These are phyloP conservation scores for Chrysoperla carnea DNA, from an alignment of 1,140 invertebrate species.

Conservation along the genomic window DNA sequence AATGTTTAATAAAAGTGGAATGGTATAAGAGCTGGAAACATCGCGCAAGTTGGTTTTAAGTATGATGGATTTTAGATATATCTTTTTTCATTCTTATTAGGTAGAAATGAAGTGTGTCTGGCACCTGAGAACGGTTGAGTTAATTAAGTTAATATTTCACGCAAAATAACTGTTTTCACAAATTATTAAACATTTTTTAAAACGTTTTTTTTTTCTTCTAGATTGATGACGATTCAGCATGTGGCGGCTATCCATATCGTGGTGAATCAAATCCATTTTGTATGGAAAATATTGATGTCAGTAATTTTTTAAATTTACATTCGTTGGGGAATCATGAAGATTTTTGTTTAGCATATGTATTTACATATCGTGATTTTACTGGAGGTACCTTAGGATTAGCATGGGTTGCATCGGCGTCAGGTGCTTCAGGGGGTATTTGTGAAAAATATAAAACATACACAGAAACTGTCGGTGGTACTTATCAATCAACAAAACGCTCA, in stretches of 20 bases:
- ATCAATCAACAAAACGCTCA: constrained; percentile 83
- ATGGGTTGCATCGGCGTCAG: constrained; percentile 94
- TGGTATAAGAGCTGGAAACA: no score
- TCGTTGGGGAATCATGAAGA: constrained; percentile 92
- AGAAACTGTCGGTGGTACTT: constrained; percentile 82
- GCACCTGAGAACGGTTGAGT: no score
- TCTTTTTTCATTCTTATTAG: no score
- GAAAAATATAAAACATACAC: constrained; percentile 96
- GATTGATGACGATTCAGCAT: constrained; percentile 80
- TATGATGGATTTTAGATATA: no score
- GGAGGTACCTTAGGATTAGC: constrained; percentile 55
- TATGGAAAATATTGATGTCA: constrained; percentile 95
- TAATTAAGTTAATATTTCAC: no score
- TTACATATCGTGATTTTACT: constrained; percentile 62
- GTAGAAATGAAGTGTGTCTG: no score
- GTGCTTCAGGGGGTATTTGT: constrained; percentile 95
- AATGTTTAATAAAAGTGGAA: no score
- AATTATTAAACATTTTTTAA: no score
- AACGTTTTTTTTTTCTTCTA: constrained; percentile 23
- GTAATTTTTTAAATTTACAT: constrained; percentile 96
- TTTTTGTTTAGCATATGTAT: constrained; percentile 97
- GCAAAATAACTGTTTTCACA: no score
- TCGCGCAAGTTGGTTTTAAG: no score
- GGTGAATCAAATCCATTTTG: constrained; percentile 85
- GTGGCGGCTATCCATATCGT: constrained; percentile 38